Base-by-base conservation (phyloP, 35 echinoderm and acorn worm species). In the Anneissia japonica region DNA sequence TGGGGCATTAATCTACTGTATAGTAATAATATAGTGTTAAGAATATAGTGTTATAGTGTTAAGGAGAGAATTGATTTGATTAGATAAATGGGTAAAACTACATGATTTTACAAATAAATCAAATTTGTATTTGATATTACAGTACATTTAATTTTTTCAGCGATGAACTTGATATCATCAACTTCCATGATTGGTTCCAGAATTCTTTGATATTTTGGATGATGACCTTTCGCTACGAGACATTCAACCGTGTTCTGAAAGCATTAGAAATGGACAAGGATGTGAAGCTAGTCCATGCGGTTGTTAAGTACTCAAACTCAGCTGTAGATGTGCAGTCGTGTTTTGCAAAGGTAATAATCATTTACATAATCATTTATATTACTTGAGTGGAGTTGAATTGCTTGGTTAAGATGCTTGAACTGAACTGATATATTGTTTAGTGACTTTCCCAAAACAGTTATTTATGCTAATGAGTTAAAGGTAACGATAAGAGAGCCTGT, bases 271-370 rank as follows among this genome's bases (percentile, higher is more conserved):
- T 99, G 83, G 96, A 99, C 89, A 91, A 91, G 39, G 92, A 99
- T 2, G 89, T 99, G 81, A 83, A 82, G 88, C 79, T 94, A 43
- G 96, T 99, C 43, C 91, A 99, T 64, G 80, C 90, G 17, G 91
- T 99, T 9, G 96, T 99, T 75, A 99, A 99, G 74, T 99, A 91
- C 74, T 99, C 96, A 56, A 88, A 94, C 86, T 99, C 96, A 16
- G 89, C 96, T 23, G 96, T 99, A 17, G 96, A 99, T 85, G 96
- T 91, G 41, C 89, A 94, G 79, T 45, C 88, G 13, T 99, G 96
- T 51, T 99, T 99, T 85, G 89, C 96, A 3, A 99, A 99, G 92
- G 96, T 99, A 29, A 12, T 46, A 72, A 46, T 11, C 5, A 11
- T 30, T 84, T 55, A 78, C 17, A 78, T 17, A 23, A 72, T 16